Evolutionary conservation across 2,113 vertebrate genomes (phyloP).

Genomic region (Micronycteris hirsuta): DNA sequence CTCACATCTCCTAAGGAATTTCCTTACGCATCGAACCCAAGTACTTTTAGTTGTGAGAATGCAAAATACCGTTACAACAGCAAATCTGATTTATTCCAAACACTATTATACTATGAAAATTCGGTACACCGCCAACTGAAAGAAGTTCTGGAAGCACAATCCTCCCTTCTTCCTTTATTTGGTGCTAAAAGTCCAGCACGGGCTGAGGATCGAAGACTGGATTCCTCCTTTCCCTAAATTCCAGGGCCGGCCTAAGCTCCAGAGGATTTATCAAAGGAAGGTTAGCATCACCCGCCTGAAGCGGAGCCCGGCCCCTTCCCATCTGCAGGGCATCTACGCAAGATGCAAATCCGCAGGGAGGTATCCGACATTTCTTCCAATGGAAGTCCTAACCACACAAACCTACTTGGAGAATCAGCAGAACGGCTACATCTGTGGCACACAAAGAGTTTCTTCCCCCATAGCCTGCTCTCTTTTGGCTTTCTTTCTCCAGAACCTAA

Average conservation of each 20-base stretch:
- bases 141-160: neutral
- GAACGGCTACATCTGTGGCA: neutral
- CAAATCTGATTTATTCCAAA: neutral
- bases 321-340: neutral
- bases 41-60: neutral
- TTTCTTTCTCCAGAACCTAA: neutral
- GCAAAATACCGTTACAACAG: neutral
- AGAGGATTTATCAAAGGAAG: neutral
- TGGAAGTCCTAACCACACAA: conserved; percentile 4
- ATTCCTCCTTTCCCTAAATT: neutral
- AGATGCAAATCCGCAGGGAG: neutral
- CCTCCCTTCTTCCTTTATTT: conserved; percentile 12
- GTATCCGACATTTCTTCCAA: neutral
- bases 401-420: neutral
- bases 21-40: neutral
- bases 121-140: neutral
- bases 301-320: neutral
- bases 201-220: neutral
- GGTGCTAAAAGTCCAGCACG: neutral
- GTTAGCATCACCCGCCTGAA: neutral
- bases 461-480: neutral
- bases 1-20: neutral
- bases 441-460: neutral
- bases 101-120: neutral
- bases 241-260: neutral